Evolutionary conservation across 2,797 vertebrate species (phyloP).

Genomic region (Erethizon dorsatum): DNA sequence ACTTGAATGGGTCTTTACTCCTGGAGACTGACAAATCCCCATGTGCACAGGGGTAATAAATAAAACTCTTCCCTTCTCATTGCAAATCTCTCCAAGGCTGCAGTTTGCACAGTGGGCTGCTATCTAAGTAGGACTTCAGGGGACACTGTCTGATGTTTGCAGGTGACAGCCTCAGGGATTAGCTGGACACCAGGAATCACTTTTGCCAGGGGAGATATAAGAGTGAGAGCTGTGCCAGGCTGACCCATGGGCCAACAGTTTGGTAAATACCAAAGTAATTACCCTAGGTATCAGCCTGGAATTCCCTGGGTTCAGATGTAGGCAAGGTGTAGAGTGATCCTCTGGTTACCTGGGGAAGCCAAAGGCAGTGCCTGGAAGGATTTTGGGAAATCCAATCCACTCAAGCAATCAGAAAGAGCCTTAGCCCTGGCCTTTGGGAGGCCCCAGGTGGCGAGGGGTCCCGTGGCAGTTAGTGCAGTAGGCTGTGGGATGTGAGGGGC

Average conservation of each 20-base stretch:
- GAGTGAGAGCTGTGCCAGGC: neutral
- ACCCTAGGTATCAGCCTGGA: neutral
- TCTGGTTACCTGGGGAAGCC: neutral
- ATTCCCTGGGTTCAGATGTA: neutral
- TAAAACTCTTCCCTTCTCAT: neutral
- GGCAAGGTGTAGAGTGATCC: neutral
- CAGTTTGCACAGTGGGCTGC: neutral
- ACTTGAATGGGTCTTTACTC: neutral
- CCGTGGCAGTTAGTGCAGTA: neutral
- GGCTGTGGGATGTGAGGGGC: neutral
- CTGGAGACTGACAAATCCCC: neutral
- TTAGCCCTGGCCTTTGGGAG: neutral
- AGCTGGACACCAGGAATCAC: neutral
- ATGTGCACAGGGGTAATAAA: accelerated
- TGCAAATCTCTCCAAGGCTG: neutral
- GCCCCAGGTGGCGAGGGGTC: neutral
- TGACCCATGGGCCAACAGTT: neutral
- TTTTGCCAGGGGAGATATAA: neutral
- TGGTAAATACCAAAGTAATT: neutral
- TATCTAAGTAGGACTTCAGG: neutral
- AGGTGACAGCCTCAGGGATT: neutral
- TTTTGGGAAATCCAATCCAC: neutral
- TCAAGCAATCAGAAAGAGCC: neutral
- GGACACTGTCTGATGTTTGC: neutral
- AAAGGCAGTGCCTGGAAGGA: neutral